Evolutionary conservation across 2,113 vertebrate species (phyloP).

Genomic region (Dascyllus trimaculatus): DNA sequence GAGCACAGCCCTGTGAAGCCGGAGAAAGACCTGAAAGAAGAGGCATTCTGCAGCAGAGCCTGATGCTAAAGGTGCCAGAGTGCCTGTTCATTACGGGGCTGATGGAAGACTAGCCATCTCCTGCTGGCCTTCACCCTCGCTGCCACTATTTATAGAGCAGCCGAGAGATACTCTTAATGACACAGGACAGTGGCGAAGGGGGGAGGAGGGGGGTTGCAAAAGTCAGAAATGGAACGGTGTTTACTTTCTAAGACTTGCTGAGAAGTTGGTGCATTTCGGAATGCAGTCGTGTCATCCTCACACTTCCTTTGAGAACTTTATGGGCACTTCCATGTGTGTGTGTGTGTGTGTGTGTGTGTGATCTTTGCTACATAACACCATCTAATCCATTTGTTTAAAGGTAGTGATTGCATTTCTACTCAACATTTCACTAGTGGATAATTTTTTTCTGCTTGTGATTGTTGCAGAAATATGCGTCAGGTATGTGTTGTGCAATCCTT

Average conservation of each 20-base stretch:
- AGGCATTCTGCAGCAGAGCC: constrained; percentile 62
- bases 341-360: neutral
- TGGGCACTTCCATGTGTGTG: constrained; percentile 16
- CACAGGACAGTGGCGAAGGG: constrained; percentile 61
- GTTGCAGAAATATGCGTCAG: constrained; percentile 6
- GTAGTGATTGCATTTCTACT: neutral
- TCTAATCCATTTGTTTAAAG: constrained; percentile 9
- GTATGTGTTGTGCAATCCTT: constrained; percentile 58
- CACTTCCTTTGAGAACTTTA: constrained; percentile 41
- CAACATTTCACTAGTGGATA: neutral
- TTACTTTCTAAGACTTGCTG: constrained; percentile 67
- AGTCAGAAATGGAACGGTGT: constrained; percentile 73
- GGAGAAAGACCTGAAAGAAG: constrained; percentile 60
- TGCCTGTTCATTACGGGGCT: constrained; percentile 81
- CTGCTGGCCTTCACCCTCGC: constrained; percentile 78
- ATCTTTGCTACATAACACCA: neutral
- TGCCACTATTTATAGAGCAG: constrained; percentile 83
- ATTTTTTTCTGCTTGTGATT: neutral
- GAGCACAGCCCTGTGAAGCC: constrained; percentile 49
- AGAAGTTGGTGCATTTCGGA: constrained; percentile 62
- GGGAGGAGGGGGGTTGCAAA: constrained; percentile 42
- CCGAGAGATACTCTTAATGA: constrained; percentile 81
- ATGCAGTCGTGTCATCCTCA: constrained; percentile 38
- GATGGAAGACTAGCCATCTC: constrained; percentile 77
- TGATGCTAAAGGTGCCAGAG: constrained; percentile 79